phyloP scores from a whole-genome alignment of 2,797 vertebrate genomes.

The Enteromius afrohamiltoni region DNA sequence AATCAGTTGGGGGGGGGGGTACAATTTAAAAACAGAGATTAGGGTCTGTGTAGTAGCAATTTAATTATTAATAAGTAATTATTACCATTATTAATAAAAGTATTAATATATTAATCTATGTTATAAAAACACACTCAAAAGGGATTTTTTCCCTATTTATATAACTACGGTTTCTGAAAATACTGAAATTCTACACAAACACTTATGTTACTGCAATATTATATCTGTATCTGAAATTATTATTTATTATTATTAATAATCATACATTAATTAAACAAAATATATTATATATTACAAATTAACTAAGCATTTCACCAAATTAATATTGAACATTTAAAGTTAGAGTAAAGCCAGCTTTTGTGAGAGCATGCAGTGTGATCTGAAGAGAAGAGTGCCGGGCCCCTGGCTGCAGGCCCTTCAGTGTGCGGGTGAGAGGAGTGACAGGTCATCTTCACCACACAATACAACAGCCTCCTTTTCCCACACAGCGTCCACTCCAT shows the following conservation, averaged over 20 bases:
- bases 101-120: neutral
- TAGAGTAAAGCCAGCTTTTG: neutral
- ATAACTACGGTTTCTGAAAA: no score
- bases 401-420: constrained; percentile 45
- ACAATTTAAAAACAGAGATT: neutral
- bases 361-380: constrained; percentile 22
- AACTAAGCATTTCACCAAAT: neutral
- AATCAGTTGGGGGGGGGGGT: neutral
- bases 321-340: neutral
- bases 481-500: constrained; percentile 39
- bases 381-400: constrained; percentile 27
- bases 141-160: no score
- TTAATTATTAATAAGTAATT: neutral
- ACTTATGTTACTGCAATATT: no score
- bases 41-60: neutral
- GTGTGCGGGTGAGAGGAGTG: constrained; percentile 36
- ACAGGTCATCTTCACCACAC: constrained; percentile 41
- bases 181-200: no score
- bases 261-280: neutral
- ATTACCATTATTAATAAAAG: neutral
- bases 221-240: no score
- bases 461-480: constrained; percentile 48
- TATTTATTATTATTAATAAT: no score
- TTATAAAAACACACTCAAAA: neutral
- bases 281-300: neutral